Evolutionary conservation across 2,797 vertebrate genomes (phyloP).

Genomic region (Bufotes viridis): DNA sequence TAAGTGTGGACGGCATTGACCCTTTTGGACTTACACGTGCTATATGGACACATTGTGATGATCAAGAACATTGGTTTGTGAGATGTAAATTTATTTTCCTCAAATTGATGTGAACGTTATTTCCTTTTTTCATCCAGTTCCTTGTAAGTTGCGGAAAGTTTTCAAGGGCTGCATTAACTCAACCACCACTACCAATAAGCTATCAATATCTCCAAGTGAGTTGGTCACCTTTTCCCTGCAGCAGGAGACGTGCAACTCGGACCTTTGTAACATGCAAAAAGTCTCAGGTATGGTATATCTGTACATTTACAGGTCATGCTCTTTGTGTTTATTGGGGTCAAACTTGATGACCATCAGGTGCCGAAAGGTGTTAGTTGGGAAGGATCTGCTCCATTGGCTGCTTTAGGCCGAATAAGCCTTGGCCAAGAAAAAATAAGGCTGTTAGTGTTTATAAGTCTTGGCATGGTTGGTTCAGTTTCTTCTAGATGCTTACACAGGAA

Average conservation of each 20-base stretch:
- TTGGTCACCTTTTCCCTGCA: background rate
- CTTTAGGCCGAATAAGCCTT: background rate
- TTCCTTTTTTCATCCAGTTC: constrained; percentile 1
- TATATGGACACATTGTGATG: background rate
- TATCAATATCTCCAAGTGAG: background rate
- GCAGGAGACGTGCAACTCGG: constrained; percentile 10
- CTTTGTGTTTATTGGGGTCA: background rate
- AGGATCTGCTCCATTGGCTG: background rate
- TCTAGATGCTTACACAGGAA: too few species aligned
- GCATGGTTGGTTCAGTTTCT: too few species aligned
- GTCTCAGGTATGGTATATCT: constrained; percentile 5
- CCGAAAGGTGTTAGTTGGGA: background rate
- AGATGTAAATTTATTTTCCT: background rate
- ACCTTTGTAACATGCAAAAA: constrained; percentile 20
- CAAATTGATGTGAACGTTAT: background rate
- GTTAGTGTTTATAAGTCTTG: too few species aligned
- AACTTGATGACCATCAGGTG: background rate
- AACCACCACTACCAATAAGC: background rate
- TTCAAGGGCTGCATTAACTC: constrained; percentile 13
- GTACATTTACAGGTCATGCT: background rate
- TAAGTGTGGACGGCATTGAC: too few species aligned
- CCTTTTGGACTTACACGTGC: too few species aligned
- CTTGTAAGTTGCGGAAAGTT: background rate
- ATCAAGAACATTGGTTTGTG: background rate
- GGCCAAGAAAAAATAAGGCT: too few species aligned